A percentile compares a stretch with the other conserved stretches of the same genome.
phyloP scores from a whole-genome alignment of 2,888 invertebrate species.

The Reticulitermes lucifugus region DNA sequence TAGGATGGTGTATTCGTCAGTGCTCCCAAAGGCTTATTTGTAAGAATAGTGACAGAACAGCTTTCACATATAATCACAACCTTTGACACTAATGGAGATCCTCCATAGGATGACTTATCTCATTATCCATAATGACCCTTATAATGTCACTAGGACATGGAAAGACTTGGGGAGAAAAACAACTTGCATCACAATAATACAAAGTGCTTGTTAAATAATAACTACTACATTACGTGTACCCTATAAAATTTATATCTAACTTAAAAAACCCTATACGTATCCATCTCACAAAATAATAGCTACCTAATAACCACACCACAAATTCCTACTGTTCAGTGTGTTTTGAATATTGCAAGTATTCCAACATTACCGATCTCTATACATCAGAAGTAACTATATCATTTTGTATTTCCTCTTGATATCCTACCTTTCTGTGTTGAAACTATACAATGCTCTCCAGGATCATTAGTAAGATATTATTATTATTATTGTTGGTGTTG shows the following conservation, averaged over 20 bases:
- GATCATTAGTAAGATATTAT: background rate
- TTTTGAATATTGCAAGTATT: background rate
- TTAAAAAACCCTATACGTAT: background rate
- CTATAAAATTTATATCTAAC: background rate
- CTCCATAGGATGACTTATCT: slow-evolving; percentile 23
- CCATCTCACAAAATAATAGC: background rate
- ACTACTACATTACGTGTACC: background rate
- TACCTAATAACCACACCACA: background rate
- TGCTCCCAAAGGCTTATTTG: slow-evolving; percentile 27
- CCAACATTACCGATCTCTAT: background rate
- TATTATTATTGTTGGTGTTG: no score
- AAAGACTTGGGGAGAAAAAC: background rate
- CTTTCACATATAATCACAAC: slow-evolving; percentile 23
- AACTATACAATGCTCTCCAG: background rate
- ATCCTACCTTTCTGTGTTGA: background rate
- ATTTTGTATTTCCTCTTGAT: background rate
- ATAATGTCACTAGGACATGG: slow-evolving; percentile 49
- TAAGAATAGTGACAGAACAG: slow-evolving; percentile 2
- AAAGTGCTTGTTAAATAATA: background rate
- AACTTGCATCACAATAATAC: background rate
- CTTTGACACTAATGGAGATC: slow-evolving; percentile 7
- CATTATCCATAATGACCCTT: slow-evolving; percentile 50
- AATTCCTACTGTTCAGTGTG: background rate
- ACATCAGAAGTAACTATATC: background rate
- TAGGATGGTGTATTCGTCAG: slow-evolving; percentile 13